phyloP scores from a whole-genome alignment of 2,888 invertebrate species.

The Epinotia bilunana region DNA sequence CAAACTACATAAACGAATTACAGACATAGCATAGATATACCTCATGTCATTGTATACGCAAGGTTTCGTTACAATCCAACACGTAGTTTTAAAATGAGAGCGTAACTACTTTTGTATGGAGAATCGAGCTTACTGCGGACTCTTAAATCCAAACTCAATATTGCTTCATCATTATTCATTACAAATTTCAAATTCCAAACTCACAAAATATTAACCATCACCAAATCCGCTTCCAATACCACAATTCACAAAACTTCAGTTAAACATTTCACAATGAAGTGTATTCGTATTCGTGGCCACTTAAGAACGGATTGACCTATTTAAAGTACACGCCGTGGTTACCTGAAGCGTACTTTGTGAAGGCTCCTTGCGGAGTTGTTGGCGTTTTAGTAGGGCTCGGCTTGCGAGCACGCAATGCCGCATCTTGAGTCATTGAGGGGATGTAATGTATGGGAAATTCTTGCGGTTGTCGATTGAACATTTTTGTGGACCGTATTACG shows the following conservation, averaged over 20 bases:
- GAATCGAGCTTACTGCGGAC: no score
- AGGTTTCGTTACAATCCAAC: no score
- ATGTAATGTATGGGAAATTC: constrained; percentile 23
- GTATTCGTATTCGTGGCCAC: constrained; percentile 28
- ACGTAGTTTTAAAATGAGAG: no score
- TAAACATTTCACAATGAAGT: constrained; percentile 35
- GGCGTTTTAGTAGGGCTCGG: not conserved
- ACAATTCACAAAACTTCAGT: constrained; percentile 36
- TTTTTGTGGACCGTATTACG: not conserved
- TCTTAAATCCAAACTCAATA: not conserved
- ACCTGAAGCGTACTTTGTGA: constrained; percentile 8
- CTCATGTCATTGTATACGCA: no score
- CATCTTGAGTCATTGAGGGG: constrained; percentile 38
- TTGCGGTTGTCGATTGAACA: constrained; percentile 9
- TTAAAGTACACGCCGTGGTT: constrained; percentile 24
- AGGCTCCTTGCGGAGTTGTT: constrained; percentile 12
- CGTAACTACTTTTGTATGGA: no score
- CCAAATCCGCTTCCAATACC: constrained; percentile 32
- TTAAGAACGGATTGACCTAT: constrained; percentile 45
- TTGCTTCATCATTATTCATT: not conserved
- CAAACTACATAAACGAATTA: no score
- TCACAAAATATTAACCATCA: constrained; percentile 21
- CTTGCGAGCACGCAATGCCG: constrained; percentile 36
- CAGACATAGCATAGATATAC: no score
- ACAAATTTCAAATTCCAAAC: constrained; percentile 3